A percentile compares a stretch with the other conserved stretches of the same genome.
These are phyloP conservation scores for Labroides dimidiatus DNA, from an alignment of 2,797 vertebrate species.

Conservation along the genomic window DNA sequence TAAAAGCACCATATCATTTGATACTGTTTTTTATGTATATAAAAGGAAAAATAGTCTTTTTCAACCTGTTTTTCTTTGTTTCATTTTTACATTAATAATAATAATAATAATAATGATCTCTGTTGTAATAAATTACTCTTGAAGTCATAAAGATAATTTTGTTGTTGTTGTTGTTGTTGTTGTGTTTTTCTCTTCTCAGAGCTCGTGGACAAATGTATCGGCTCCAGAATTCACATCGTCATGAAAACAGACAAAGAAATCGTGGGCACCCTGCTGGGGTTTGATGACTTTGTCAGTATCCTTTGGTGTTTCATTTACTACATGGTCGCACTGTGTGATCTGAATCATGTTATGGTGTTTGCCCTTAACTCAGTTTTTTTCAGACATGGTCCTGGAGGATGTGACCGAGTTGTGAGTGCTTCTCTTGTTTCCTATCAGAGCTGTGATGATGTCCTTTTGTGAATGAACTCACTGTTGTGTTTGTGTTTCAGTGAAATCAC, in stretches of 20 bases:
- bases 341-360: constrained; percentile 9
- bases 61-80: too few relatives aligned
- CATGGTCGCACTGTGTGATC: background rate
- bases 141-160: too few relatives aligned
- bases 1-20: too few relatives aligned
- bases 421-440: background rate
- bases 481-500: constrained; percentile 90
- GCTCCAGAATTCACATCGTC: constrained; percentile 92
- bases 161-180: background rate
- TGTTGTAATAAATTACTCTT: too few relatives aligned
- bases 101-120: too few relatives aligned
- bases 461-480: background rate
- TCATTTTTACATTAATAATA: too few relatives aligned
- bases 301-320: constrained; percentile 65
- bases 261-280: constrained; percentile 90
- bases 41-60: too few relatives aligned
- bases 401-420: constrained; percentile 92
- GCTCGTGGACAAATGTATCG: constrained; percentile 93
- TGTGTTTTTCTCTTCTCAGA: constrained; percentile 75
- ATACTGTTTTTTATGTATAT: too few relatives aligned
- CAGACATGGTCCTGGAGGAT: constrained; percentile 93
- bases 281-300: constrained; percentile 99
- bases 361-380: constrained; percentile 75
- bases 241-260: constrained; percentile 96
- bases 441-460: background rate